Evolutionary conservation across 2,113 vertebrate species (phyloP), one percentile per base, ranked within the genome.

Genomic region (Sylvilagus bachmani): DNA sequence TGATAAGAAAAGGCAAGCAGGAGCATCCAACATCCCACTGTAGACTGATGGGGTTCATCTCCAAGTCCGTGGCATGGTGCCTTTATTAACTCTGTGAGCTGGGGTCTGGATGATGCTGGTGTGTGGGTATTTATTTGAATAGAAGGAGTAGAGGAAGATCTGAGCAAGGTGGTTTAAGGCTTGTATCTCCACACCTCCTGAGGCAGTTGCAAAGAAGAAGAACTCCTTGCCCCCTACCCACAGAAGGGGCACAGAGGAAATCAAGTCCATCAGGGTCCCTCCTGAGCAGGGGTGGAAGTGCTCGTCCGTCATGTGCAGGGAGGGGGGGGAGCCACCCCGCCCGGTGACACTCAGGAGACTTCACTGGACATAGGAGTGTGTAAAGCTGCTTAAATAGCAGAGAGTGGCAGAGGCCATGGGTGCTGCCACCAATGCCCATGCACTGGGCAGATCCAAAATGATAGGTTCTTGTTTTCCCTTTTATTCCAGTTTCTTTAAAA

Each of bases 401-500:
- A 67, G 31, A 71, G 25, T 36, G 66, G 49, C 61, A 93, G 67
- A 96, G 55, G 36, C 24, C 36, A 33, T 2, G 0, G 61, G 55
- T 89, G 27, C 22, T 70, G 36, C 49, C 10, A 3, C 13, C n/a
- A 61, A 38, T 24, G 69, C 22, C 31, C 38, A 38, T 0, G 2
- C 4, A 36, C 9, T 0, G 10, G 61, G 51, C 10, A 33, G 62
- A 78, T 16, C 61, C 2, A 3, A 88, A 90, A 74, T 66, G 5
- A 25, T 25, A 58, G 85, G 21, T 24, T 75, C n/a, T 87, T 13
- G 13, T 27, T 51, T 78, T 58, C 21, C n/a, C 38, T 87, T 86
- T 62, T 36, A 87, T 73, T 92, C 14, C 33, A 64, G 69, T 92
- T 90, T 62, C 55, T 89, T 89, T 25, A 66, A 82, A 95, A 80